Base-by-base conservation (phyloP, 2,113 vertebrate species). In the Thryonomys swinderianus region DNA sequence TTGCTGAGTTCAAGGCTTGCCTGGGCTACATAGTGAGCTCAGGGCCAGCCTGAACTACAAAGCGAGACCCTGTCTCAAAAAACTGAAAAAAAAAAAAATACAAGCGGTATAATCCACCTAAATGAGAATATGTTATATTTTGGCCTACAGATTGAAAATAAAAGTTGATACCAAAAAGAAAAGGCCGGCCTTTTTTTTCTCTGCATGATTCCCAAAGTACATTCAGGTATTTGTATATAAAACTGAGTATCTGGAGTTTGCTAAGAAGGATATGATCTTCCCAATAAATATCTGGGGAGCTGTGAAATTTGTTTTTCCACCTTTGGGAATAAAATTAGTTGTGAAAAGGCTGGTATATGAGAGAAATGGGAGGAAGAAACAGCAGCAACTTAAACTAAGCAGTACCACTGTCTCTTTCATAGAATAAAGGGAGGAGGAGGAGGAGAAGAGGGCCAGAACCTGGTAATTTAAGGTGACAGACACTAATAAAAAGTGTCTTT, bases 381-480 rank as follows among this genome's bases (percentile, higher is more conserved):
- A 90, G 48, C 76, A 85, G 12, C 74, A 80, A 57, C 8, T 95
- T 94, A 93, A 71, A 91, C 95, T 69, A 88, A 40, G 66, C 30
- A 78, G 34, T 42, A 78, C 27, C 55, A 82, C n/a, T 57, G 45
- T 87, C 79, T 85, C 73, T 91, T 92, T 90, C 76, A 93, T 11
- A 79, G 76, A 42, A 82, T 67, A 67, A 83, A 78, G 51, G 61
- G 40, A 23, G 85, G 80, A 93, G 90, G 80, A 93, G 90, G 82
- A 55, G 80, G 40, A 27, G 34, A 94, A 78, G 78, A 42, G 89
- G 86, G 84, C 96, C 88, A 85, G 89, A 96, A 89, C 95, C 96
- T 98, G 96, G 95, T 97, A 96, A 98, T 92, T 97, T 91, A 97
- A 97, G 96, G 96, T 95, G 93, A 90, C 81, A 96, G 96, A 81